A percentile compares a stretch with the other conserved stretches of the same genome.
These are phyloP conservation scores for Graptemys geographica DNA, from an alignment of 2,797 vertebrate species.

Conservation along the genomic window DNA sequence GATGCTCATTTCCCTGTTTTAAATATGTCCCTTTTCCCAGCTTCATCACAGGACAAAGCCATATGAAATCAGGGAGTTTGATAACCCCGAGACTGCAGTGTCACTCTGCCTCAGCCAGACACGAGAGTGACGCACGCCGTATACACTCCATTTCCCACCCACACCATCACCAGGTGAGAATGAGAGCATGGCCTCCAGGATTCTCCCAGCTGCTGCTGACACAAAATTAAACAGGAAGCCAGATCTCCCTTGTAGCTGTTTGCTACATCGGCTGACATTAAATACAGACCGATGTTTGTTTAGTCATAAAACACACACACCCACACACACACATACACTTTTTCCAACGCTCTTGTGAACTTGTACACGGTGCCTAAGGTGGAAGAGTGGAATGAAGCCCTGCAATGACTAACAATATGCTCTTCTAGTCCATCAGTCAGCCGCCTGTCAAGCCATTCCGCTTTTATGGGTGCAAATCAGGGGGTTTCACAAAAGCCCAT, in stretches of 20 bases:
- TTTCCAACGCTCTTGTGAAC: neutral
- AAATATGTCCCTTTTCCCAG: neutral
- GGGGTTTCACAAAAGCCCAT: neutral
- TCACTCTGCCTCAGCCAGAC: neutral
- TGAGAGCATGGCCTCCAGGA: neutral
- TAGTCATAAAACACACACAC: neutral
- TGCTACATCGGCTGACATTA: neutral
- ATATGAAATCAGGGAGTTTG: neutral
- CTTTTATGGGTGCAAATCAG: neutral
- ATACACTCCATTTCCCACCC: neutral
- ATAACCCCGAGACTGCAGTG: neutral
- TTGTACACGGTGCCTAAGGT: neutral
- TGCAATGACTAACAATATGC: neutral
- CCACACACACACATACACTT: neutral
- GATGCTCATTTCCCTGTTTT: neutral
- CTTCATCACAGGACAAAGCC: neutral
- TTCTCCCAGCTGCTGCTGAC: neutral
- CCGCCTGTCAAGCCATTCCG: neutral
- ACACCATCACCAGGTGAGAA: neutral
- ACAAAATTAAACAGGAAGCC: neutral
- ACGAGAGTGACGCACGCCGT: neutral
- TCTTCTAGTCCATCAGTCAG: neutral
- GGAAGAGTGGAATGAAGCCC: neutral
- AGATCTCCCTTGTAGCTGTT: neutral
- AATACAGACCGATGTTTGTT: neutral